Conservation (phyloP, 2,797 vertebrate genomes). For the Gallinago stenura region DNA sequence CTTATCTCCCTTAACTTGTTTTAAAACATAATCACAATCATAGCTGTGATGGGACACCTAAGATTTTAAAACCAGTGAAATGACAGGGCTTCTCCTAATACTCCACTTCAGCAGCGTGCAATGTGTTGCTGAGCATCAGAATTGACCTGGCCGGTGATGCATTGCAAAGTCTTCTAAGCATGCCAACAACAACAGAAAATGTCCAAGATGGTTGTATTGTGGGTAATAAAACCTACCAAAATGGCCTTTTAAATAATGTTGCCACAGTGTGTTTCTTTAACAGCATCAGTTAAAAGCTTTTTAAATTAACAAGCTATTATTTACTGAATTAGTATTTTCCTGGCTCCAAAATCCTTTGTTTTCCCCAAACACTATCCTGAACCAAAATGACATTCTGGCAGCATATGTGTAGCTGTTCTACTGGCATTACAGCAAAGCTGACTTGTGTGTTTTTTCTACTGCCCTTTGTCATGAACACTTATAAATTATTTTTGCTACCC, state of each 20-base stretch:
- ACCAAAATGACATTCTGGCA: conserved; percentile 36
- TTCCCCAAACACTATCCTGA: conserved; percentile 42
- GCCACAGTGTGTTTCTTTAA: conserved; percentile 47
- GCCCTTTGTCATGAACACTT: neutral
- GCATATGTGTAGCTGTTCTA: neutral
- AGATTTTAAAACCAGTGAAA: neutral
- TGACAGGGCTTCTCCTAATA: neutral
- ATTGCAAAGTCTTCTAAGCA: conserved; percentile 34
- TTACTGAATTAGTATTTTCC: conserved; percentile 58
- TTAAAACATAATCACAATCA: neutral
- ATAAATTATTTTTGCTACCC: neutral
- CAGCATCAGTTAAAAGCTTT: conserved; percentile 55
- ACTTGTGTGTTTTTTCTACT: neutral
- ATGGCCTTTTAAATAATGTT: conserved; percentile 68
- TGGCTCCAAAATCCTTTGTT: conserved; percentile 55
- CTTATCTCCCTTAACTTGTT: neutral
- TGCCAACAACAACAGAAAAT: conserved; percentile 69
- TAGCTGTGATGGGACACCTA: neutral
- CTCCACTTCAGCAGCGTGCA: neutral
- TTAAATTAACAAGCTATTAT: conserved; percentile 66
- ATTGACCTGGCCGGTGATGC: conserved; percentile 45
- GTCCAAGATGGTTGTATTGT: conserved; percentile 67
- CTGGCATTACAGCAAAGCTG: neutral
- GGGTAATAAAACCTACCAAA: conserved; percentile 67
- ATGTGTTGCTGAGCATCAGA: neutral